Evolutionary conservation across 2,113 vertebrate species (phyloP).

Genomic region (Neodontobutis hainanensis): DNA sequence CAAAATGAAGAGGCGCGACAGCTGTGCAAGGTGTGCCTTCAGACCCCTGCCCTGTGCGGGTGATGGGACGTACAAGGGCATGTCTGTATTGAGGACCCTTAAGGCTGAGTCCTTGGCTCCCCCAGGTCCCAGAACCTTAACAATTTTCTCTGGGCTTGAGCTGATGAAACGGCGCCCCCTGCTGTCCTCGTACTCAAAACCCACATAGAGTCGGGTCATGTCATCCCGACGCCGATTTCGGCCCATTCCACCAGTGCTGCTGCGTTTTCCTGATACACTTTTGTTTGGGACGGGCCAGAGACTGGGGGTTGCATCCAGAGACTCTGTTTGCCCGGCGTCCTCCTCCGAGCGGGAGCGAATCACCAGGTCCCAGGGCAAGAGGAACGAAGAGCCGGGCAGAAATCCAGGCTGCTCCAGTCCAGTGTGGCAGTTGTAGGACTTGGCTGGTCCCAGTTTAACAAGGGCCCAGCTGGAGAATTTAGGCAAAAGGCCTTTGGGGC

Average conservation of each 20-base stretch:
- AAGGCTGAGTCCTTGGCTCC: slow-evolving; percentile 92
- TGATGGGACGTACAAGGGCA: slow-evolving; percentile 94
- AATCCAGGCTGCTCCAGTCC: slow-evolving; percentile 97
- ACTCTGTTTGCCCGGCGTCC: slow-evolving; percentile 76
- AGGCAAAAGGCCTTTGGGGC: slow-evolving; percentile 92
- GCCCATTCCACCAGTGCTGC: slow-evolving; percentile 85
- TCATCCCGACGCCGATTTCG: slow-evolving; percentile 91
- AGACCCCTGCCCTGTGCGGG: slow-evolving; percentile 92
- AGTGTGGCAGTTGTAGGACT: slow-evolving; percentile 93
- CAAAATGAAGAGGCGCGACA: slow-evolving; percentile 91
- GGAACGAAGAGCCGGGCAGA: slow-evolving; percentile 91
- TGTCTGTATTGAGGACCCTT: slow-evolving; percentile 93
- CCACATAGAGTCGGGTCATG: slow-evolving; percentile 93
- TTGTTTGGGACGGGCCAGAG: slow-evolving; percentile 98
- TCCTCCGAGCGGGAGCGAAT: slow-evolving; percentile 91
- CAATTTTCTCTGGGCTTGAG: slow-evolving; percentile 93
- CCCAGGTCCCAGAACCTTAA: slow-evolving; percentile 94
- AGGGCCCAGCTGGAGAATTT: slow-evolving; percentile 98
- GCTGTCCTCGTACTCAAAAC: slow-evolving; percentile 95
- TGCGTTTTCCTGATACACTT: slow-evolving; percentile 84
- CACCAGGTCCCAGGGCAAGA: slow-evolving; percentile 96
- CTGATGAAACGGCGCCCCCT: slow-evolving; percentile 94
- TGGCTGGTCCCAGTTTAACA: slow-evolving; percentile 93
- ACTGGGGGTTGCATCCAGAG: slow-evolving; percentile 84
- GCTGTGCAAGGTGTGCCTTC: slow-evolving; percentile 93